A percentile compares a stretch with the other conserved stretches of the same genome.
Evolutionary conservation across 1,140 invertebrate genomes (phyloP).

Genomic region (Hypsibius dujardini): DNA sequence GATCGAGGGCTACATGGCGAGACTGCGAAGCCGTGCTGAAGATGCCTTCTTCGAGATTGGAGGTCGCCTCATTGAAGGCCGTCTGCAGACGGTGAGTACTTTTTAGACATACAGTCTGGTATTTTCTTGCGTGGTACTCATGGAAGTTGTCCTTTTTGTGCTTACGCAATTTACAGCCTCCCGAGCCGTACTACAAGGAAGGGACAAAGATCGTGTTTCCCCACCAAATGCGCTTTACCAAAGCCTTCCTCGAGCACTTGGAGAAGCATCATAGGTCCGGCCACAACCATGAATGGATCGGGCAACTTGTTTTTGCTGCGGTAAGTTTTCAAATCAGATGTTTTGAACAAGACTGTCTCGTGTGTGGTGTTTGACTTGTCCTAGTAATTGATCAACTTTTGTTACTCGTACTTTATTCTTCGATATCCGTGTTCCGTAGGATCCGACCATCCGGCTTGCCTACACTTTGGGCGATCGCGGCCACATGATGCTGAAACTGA

Average conservation of each 20-base stretch:
- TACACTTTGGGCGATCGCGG: conserved; percentile 9
- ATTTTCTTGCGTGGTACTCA: not conserved
- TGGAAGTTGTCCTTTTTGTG: not conserved
- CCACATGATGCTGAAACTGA: not conserved
- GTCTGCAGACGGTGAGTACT: not conserved
- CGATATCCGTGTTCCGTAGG: not conserved
- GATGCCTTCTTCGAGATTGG: conserved; percentile 1
- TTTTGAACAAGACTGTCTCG: not conserved
- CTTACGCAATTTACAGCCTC: not conserved
- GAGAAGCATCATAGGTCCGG: not conserved
- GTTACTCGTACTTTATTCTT: not conserved
- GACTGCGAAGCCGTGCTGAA: not conserved
- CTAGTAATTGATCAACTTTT: not conserved
- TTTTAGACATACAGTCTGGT: not conserved
- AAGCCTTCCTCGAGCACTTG: not conserved
- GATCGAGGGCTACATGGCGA: not conserved
- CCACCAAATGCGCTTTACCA: not conserved
- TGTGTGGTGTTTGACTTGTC: too few relatives aligned
- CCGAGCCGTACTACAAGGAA: not conserved
- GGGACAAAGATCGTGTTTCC: not conserved
- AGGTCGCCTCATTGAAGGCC: not conserved
- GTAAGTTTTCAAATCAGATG: not conserved
- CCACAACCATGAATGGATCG: not conserved
- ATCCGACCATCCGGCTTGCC: not conserved
- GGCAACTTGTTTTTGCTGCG: not conserved